Percentiles rank a stretch among this genome's conserved stretches.
Conservation (phyloP, 1,140 invertebrate genomes). For the Formica exsecta region DNA sequence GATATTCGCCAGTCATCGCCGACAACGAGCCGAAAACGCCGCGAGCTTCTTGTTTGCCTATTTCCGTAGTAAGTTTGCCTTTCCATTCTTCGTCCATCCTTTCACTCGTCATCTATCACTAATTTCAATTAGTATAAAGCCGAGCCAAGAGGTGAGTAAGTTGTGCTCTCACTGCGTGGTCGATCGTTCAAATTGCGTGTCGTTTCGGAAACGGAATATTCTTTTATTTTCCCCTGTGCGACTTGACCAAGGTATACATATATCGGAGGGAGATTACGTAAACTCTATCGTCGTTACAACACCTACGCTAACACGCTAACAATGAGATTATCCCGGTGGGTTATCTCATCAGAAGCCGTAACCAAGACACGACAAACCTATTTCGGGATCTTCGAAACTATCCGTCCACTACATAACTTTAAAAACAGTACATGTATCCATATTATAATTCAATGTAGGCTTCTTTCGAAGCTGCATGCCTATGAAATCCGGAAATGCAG, state of each 20-base stretch:
- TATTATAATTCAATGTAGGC: not conserved
- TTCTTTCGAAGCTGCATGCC: not conserved
- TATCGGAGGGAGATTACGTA: conserved; percentile 39
- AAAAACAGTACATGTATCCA: conserved; percentile 8
- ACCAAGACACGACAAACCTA: conserved; percentile 62
- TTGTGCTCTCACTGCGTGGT: not conserved
- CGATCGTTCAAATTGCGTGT: conserved; percentile 7
- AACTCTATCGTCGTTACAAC: conserved; percentile 36
- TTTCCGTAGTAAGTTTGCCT: conserved; percentile 55
- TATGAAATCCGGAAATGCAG: not conserved
- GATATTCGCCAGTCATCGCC: conserved; percentile 63
- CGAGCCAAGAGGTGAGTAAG: conserved; percentile 34
- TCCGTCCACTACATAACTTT: conserved; percentile 36
- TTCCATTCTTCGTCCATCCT: conserved; percentile 57
- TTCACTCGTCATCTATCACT: conserved; percentile 62
- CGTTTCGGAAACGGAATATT: not conserved
- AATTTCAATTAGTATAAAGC: conserved; percentile 60
- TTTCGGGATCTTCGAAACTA: conserved; percentile 41
- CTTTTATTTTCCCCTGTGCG: not conserved
- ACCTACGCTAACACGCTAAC: conserved; percentile 4
- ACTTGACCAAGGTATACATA: not conserved
- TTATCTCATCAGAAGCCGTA: conserved; percentile 53
- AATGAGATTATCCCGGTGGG: conserved; percentile 55
- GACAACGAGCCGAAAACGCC: conserved; percentile 60
- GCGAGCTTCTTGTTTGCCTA: conserved; percentile 59